Evolutionary conservation across 2,888 invertebrate genomes (phyloP), one percentile per base, ranked within the genome.

Genomic region (Drosophila quinaria): DNA sequence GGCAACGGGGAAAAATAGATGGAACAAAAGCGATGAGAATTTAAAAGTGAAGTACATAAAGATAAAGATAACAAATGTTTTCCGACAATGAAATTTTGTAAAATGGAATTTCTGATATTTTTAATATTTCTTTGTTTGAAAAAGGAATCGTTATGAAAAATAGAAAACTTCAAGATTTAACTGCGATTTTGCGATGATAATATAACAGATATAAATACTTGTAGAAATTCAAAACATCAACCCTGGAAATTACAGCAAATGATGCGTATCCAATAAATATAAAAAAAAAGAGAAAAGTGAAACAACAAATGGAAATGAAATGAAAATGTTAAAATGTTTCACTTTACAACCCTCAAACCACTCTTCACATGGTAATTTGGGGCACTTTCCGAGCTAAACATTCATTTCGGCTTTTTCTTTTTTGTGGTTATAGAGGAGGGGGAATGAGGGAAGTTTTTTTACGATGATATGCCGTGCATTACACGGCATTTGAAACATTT

Each of bases 401-500:
- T 86, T 82, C 83, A 86, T 82, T 77, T 80, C 51, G 63, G 58
- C 67, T 79, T 42, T 15, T 51, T 71, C 25, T 56, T 42, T 31
- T 56, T 54, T 58, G 68, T 70, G 63, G 60, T 70, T 70, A 41
- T 37, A 49, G 13, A 1, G 13, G 35, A 42, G 11, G 29, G 11
- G 29, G 33, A 5, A 10, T 35, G 19, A 19, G 60, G 51, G 56
- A 62, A 80, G 64, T 54, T 64, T 78, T 77, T 77, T 81, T 79
- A 76, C 62, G 76, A 79, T 81, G 74, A 78, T 80, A 81, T 85
- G 78, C 67, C 78, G 62, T 70, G 78, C 78, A 87, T 78, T 75
- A 84, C 79, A 79, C 74, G 85, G 74, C 58, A 69, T 86, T 86
- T 74, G 69, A 76, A 80, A 67, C 68, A 83, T 78, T 86, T 74